Percentiles rank a stretch among this genome's conserved stretches.
phyloP scores from a whole-genome alignment of 2,797 vertebrate species.

The Coranthus polyacanthus region DNA sequence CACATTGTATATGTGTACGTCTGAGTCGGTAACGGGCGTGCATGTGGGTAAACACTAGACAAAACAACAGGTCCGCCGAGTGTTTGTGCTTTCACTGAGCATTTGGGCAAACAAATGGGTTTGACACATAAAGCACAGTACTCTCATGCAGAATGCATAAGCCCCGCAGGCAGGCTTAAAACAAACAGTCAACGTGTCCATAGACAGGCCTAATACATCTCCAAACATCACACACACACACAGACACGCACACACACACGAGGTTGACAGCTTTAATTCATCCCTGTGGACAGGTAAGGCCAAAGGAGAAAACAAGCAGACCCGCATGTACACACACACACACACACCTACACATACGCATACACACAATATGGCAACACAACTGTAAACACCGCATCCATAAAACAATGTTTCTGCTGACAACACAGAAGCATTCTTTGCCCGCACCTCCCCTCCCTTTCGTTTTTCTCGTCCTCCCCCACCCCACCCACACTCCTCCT shows the following conservation, averaged over 20 bases:
- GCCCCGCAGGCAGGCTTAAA: constrained; percentile 78
- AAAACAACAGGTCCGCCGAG: constrained; percentile 76
- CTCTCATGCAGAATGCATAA: constrained; percentile 84
- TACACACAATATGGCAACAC: constrained; percentile 51
- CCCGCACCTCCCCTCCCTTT: constrained; percentile 20
- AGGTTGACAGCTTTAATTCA: constrained; percentile 76
- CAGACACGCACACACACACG: constrained; percentile 40
- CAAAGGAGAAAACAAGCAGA: constrained; percentile 53
- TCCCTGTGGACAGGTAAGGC: constrained; percentile 79
- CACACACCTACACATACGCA: constrained; percentile 20
- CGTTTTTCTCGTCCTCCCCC: background rate
- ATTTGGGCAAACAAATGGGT: constrained; percentile 83
- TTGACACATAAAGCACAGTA: constrained; percentile 80
- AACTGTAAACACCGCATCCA: constrained; percentile 72
- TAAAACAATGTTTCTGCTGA: constrained; percentile 83
- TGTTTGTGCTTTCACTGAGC: constrained; percentile 72
- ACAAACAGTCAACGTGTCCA: constrained; percentile 78
- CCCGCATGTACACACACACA: constrained; percentile 3
- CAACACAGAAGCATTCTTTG: constrained; percentile 68
- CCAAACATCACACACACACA: constrained; percentile 56
- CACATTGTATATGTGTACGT: background rate
- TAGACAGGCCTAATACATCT: constrained; percentile 76
- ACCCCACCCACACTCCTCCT: background rate
- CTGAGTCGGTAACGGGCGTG: constrained; percentile 33
- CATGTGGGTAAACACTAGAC: constrained; percentile 51